Conservation (phyloP, 2,888 invertebrate species). For the Stegana nigrithorax region DNA sequence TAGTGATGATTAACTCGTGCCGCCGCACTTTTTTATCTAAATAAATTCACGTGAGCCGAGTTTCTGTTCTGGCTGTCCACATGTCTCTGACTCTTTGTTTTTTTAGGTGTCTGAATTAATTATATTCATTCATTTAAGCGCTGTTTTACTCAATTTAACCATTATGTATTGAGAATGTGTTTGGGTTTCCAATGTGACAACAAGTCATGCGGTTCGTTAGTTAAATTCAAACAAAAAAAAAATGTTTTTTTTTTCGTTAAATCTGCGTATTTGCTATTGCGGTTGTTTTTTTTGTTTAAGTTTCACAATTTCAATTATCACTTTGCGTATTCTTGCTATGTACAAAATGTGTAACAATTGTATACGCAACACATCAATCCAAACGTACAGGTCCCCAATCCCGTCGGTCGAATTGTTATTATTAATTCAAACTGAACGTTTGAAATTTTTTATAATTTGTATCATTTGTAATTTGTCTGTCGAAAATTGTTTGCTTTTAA, state of each 20-base stretch:
- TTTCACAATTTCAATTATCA: background rate
- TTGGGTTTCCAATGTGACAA: slow-evolving; percentile 35
- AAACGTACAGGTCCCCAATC: too few species aligned
- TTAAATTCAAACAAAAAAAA: slow-evolving; percentile 36
- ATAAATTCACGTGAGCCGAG: slow-evolving; percentile 54
- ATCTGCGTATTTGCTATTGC: slow-evolving; percentile 24
- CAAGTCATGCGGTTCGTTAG: slow-evolving; percentile 43
- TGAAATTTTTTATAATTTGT: too few species aligned
- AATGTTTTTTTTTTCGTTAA: slow-evolving; percentile 17
- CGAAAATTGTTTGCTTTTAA: too few species aligned
- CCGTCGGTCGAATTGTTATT: too few species aligned
- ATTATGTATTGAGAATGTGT: slow-evolving; percentile 18
- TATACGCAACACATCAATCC: background rate
- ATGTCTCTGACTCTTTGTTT: slow-evolving; percentile 9
- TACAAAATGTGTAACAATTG: too few species aligned
- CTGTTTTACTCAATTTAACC: background rate
- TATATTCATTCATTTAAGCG: slow-evolving; percentile 26
- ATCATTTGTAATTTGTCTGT: too few species aligned
- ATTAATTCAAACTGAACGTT: too few species aligned
- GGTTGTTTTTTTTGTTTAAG: slow-evolving; percentile 10
- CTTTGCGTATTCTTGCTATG: background rate
- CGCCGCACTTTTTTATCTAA: slow-evolving; percentile 41
- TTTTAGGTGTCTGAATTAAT: slow-evolving; percentile 38
- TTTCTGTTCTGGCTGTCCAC: slow-evolving; percentile 17
- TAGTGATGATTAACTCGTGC: slow-evolving; percentile 28